Base-by-base conservation (phyloP, 2,797 vertebrate genomes). In the Sandelia bainsii region DNA sequence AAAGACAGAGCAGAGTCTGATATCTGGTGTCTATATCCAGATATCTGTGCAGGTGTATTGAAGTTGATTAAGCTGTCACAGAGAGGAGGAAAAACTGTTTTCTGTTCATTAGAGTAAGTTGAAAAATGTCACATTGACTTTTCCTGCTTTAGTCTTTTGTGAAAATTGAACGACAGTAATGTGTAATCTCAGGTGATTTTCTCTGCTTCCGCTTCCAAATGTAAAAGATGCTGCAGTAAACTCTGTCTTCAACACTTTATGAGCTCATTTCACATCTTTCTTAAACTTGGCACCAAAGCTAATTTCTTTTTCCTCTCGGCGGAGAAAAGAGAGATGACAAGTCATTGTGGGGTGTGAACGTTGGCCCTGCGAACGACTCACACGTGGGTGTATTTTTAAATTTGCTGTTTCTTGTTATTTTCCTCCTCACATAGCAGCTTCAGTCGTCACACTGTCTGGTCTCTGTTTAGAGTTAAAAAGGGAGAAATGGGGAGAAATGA, bases 341-440 rank as follows among this genome's bases (percentile, higher is more conserved):
- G 61, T 62, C n/a, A 37, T 77, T 59, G 23, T 27, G 62, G 48
- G 56, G 75, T 48, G 62, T 82, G 85, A 89, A 77, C 45, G n/a
- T 48, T 27, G 5, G 49, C 46, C 44, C 67, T 44, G 49, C 22
- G 50, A 66, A 51, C 39, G 4, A 40, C 75, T 74, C 49, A 65
- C 45, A 62, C 27, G 62, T 42, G 52, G 52, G 72, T 61, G 39
- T 79, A 72, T 85, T 86, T 79, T 62, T 75, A 79, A 46, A 22
- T 69, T 54, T 44, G 50, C 62, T 46, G 53, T 19, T 59, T 7
- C 50, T 46, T 7, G 17, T 49, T 48, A 25, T 46, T 29, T 62
- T 17, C 62, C 7, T 29, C 11, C 17, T 61, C 2, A 4, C 25
- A 25, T 40, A 72, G 22, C 27, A 12, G 12, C 58, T 49, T 54